Base-by-base conservation (phyloP, 2,113 vertebrate genomes). In the Dipodomys spectabilis region DNA sequence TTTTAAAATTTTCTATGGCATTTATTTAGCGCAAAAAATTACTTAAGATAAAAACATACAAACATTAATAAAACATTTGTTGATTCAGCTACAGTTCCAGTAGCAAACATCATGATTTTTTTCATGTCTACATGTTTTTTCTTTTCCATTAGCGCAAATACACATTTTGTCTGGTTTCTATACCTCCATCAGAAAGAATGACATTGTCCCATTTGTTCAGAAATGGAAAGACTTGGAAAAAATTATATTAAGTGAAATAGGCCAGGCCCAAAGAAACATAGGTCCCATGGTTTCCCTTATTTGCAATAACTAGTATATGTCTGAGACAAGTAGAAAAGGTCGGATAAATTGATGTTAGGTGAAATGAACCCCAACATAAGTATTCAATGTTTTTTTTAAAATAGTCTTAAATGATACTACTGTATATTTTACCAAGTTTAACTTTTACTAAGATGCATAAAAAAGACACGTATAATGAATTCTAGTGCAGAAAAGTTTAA, bases 401-500 rank as follows among this genome's bases (percentile, higher is more conserved):
- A 87, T 67, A 1, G 27, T 62, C 19, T 84, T 4, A 92, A 80
- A n/a, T 94, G 28, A 22, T 44, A 88, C 20, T 82, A 23, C 27
- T 86, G 39, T 57, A 20, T 45, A 75, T 88, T 28, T 92, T 93
- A 90, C 35, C 35, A 94, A 71, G 27, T 88, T 82, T 90, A 86
- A 78, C 32, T 16, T 68, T 96, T 44, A 85, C 88, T 84, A 94
- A 23, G 64, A 62, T 62, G 60, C 60, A 62, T 62, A 62, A 62
- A 62, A 49, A 9, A 49, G 9, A 49, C 49, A 49, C 49, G 2
- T 49, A 49, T 12, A 49, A 49, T 49, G 8, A 9, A 49, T 75
- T 79, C 39, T 79, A 10, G 44, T 44, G 57, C 77, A 20, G 20
- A 82, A 73, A 80, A 88, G 3, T 80, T 89, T 28, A 71, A 94